Evolutionary conservation across 2,797 vertebrate species (phyloP), one percentile per base, ranked within the genome.

Genomic region (Dicrostonyx torquatus): DNA sequence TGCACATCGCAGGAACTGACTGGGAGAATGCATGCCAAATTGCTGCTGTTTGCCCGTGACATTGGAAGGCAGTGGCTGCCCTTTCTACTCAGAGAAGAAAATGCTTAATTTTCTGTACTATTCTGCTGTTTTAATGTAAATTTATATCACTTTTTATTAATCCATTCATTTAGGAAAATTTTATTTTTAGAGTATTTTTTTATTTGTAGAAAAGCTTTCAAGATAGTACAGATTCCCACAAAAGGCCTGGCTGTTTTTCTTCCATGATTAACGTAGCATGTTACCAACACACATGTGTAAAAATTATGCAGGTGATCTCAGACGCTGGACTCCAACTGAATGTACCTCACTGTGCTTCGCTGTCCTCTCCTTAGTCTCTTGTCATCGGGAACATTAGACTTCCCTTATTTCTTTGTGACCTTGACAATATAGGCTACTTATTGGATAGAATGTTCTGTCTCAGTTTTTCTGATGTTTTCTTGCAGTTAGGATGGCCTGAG

Each of bases 21-120:
- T 45, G n/a, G 7, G 31, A 48, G 91, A 82, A 58, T 34, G 62
- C 53, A 86, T 43, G 64, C n/a, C 55, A 82, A 94, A 90, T 55
- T 87, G 1, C 87, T 93, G 89, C 29, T 64, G 45, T 82, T 87
- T 94, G 92, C 72, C 26, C 79, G 18, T 73, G 15, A 14, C 34
- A 86, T 9, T 83, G 58, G 12, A 37, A 79, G 66, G 40, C 17
- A 17, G 3, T 87, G 50, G 4, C 37, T 93, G 2, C 40, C 73
- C 13, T 37, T 86, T 64, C 60, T 64, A 78, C 55, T 70, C 14
- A 92, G 34, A 93, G 37, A 76, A 31, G 31, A 4, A 7, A 80
- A 64, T 87, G 89, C 89, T 94, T 66, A 88, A 31, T 89, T 91
- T 83, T 82, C 66, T 95, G 70, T 20, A 73, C 55, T 62, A 76